These are phyloP conservation scores for Sinosuthora webbiana DNA, from an alignment of 2,113 vertebrate genomes.

Conservation along the genomic window DNA sequence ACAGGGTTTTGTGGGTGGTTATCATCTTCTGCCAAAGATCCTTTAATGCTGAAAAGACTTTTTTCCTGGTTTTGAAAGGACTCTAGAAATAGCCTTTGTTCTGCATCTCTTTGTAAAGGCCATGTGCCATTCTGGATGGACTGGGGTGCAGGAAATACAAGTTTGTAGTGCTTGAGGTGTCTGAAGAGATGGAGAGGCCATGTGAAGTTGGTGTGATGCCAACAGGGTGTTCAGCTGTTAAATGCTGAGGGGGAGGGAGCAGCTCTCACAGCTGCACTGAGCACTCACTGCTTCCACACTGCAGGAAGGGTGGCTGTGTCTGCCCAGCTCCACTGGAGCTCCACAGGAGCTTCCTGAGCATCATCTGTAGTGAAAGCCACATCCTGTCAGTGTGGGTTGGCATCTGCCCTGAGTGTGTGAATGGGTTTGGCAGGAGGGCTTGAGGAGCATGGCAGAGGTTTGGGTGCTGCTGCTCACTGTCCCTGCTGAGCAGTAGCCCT, in stretches of 20 bases:
- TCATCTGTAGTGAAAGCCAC: not conserved
- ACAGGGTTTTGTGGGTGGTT: not conserved
- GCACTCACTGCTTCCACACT: fast-evolving
- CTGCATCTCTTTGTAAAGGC: not conserved
- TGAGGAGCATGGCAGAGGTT: not conserved
- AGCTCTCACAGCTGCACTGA: not conserved
- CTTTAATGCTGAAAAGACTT: not conserved
- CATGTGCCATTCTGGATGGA: not conserved
- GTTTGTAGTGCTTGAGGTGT: not conserved
- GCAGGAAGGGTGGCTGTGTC: not conserved
- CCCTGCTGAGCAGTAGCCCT: not conserved
- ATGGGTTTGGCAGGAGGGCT: not conserved
- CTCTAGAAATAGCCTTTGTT: not conserved
- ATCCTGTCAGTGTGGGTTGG: not conserved
- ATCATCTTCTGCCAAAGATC: not conserved
- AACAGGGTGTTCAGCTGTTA: not conserved
- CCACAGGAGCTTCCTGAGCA: not conserved
- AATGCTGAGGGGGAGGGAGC: not conserved
- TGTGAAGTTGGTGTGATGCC: not conserved
- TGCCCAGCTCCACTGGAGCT: not conserved
- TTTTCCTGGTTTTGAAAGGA: not conserved
- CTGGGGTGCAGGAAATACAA: not conserved
- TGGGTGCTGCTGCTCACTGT: not conserved
- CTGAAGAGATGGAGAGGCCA: not conserved
- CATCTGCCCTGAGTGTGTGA: not conserved